Base-by-base conservation (phyloP, 2,888 invertebrate genomes). In the Tinea pellionella region DNA sequence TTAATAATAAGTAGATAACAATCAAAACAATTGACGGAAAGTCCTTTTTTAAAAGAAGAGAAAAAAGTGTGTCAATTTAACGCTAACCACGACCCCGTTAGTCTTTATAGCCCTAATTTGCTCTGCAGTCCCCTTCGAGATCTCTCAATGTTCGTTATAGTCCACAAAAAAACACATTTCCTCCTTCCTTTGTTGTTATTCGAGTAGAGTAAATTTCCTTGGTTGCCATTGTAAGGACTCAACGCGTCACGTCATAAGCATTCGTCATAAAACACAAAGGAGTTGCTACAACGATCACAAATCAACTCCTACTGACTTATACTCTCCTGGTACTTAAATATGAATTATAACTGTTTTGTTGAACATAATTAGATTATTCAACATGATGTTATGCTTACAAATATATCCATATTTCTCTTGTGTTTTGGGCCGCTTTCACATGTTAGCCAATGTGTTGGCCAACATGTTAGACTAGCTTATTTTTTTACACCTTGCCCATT, bases 101-200 rank as follows among this genome's bases (percentile, higher is more conserved):
- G 72, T 73, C 75, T 78, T 80, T 78, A 79, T 77, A 71, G 68
- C 72, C 77, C 76, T 83, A 83, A 81, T 83, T 82, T 81, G 78
- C 71, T 68, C 71, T n/a, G 12, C 55, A 24, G 29, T 55, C 19
- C 24, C 55, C 55, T 32, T 57, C 57, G 32, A 57, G 32, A 32
- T 32, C 57, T 57, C 57, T 57, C 57, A 57, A 57, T 57, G 57
- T 57, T 32, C 57, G 57, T 57, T 57, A 57, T 15, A 57, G 30
- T 32, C 57, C 57, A 57, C 57, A 70, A 72, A 71, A 70, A 69
- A 63, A 69, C 70, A 73, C 72, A 69, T 74, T 80, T 73, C 68
- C 71, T 68, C 66, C 65, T n/a, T 68, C 71, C 69, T 74, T 79
- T 77, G 75, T 77, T 70, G 67, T 66, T 61, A 67, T 68, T 73